phyloP scores from a whole-genome alignment of 2,888 invertebrate species.

The Perdita meconis region DNA sequence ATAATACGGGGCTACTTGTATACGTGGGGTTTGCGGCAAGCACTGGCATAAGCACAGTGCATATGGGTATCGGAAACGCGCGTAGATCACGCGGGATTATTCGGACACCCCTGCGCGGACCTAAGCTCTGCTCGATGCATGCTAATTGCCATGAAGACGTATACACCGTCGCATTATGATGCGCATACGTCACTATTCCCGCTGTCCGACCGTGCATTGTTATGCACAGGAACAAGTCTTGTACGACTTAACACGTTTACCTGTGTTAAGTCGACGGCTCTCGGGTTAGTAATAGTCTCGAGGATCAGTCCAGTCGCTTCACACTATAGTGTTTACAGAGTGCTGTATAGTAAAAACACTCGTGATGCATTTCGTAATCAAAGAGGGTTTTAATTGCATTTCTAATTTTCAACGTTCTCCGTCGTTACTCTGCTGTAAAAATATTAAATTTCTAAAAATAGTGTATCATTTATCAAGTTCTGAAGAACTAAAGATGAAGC shows the following conservation, averaged over 20 bases:
- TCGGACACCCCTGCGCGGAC: constrained; percentile 61
- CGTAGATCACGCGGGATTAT: constrained; percentile 78
- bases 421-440: too few species aligned
- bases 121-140: constrained; percentile 74
- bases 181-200: constrained; percentile 55
- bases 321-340: neutral
- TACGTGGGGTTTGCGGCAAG: constrained; percentile 54
- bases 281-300: neutral
- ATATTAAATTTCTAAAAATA: too few species aligned
- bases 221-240: constrained; percentile 34
- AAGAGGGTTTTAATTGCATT: too few species aligned
- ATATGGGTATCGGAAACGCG: constrained; percentile 73
- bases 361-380: too few species aligned
- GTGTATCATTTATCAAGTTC: too few species aligned
- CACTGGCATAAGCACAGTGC: constrained; percentile 66
- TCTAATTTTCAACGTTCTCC: too few species aligned
- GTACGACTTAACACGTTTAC: constrained; percentile 47
- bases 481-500: too few species aligned
- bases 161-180: constrained; percentile 60
- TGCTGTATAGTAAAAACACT: neutral
- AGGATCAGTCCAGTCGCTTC: neutral
- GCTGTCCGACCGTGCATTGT: constrained; percentile 39
- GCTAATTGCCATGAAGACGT: constrained; percentile 76
- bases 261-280: constrained; percentile 2
- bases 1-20: constrained; percentile 53